phyloP scores from a whole-genome alignment of 2,797 vertebrate species.

The Acanthopagrus latus region DNA sequence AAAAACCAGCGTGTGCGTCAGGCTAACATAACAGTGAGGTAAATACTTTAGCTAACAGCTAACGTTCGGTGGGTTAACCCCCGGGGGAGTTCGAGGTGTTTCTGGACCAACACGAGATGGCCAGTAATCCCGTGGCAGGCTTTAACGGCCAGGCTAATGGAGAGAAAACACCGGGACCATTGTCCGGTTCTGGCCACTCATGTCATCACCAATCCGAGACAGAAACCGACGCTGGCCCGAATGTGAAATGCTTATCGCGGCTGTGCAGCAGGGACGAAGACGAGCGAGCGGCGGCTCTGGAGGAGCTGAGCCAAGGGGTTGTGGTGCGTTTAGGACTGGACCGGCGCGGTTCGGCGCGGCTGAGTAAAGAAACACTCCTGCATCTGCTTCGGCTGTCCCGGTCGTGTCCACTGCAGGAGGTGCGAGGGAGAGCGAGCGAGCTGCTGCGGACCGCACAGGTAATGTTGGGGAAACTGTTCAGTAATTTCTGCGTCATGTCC shows the following conservation, averaged over 20 bases:
- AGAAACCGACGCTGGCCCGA: constrained; percentile 56
- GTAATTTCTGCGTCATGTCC: neutral
- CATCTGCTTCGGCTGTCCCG: constrained; percentile 78
- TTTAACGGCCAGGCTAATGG: constrained; percentile 44
- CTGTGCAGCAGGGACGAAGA: constrained; percentile 79
- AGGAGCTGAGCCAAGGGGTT: constrained; percentile 73
- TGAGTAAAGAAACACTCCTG: constrained; percentile 73
- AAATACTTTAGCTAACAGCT: constrained; percentile 40
- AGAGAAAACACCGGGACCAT: constrained; percentile 11
- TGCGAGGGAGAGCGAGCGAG: constrained; percentile 65
- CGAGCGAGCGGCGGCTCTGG: constrained; percentile 78
- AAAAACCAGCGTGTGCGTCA: neutral
- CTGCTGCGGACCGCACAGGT: constrained; percentile 82
- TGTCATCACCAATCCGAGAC: constrained; percentile 52
- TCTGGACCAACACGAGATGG: constrained; percentile 52
- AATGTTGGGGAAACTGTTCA: neutral
- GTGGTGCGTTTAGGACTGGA: constrained; percentile 56
- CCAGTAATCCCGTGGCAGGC: constrained; percentile 36
- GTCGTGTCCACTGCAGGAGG: constrained; percentile 79
- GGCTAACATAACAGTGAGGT: constrained; percentile 2
- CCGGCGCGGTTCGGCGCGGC: constrained; percentile 49
- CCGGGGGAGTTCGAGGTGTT: constrained; percentile 6
- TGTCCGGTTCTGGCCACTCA: constrained; percentile 17
- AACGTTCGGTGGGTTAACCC: constrained; percentile 13
- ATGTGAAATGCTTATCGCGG: constrained; percentile 63